These are phyloP conservation scores for Cladopsammia gracilis DNA, from an alignment of 64 coral and sea anemone species.

Conservation along the genomic window DNA sequence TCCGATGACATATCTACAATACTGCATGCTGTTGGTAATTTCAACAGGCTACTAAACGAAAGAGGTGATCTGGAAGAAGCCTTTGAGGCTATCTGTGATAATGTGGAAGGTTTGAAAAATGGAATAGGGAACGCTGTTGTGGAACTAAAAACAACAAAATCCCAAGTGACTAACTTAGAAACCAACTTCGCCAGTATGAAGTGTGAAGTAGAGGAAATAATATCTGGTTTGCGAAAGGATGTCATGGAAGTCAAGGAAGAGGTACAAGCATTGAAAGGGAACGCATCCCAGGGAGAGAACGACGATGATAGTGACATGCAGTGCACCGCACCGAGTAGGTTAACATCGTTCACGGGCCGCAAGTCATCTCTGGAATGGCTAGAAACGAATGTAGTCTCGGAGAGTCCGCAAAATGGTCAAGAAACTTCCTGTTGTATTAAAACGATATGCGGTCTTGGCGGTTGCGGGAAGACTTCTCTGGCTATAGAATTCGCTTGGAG, in stretches of 20 bases:
- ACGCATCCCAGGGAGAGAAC: not conserved
- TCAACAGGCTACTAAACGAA: too few relatives aligned
- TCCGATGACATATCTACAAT: too few relatives aligned
- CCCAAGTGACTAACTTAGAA: not conserved
- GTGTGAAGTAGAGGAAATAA: not conserved
- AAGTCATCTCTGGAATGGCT: not conserved
- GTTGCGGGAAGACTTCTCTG: conserved; percentile 4
- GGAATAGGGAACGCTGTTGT: not conserved
- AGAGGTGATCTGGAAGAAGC: not conserved
- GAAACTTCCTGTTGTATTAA: not conserved
- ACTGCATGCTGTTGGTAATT: too few relatives aligned
- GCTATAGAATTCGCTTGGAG: too few relatives aligned
- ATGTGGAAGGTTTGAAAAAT: not conserved
- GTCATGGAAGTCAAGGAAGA: not conserved
- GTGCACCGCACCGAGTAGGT: not conserved
- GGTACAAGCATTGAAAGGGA: not conserved
- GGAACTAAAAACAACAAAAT: not conserved
- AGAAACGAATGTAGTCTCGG: not conserved
- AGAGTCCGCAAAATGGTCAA: not conserved
- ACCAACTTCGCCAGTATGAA: not conserved
- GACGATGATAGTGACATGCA: not conserved
- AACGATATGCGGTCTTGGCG: not conserved
- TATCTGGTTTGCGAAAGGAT: not conserved
- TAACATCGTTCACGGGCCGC: not conserved
- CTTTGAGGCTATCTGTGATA: not conserved